Conservation (phyloP, 2,113 vertebrate genomes). For the Mobula hypostoma region DNA sequence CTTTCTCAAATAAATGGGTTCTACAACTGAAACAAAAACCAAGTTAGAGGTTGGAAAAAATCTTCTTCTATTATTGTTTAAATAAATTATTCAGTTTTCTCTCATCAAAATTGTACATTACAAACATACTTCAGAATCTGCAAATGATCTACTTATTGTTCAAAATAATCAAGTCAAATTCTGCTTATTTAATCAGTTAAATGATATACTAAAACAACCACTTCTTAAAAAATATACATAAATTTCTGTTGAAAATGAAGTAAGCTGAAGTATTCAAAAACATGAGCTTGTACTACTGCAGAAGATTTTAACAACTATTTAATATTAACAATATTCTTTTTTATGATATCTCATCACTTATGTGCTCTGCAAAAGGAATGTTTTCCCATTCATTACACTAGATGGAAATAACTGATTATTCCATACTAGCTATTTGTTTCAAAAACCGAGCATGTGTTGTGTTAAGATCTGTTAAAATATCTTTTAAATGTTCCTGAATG, state of each 20-base stretch:
- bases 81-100: too few relatives aligned
- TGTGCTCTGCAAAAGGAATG: too few relatives aligned
- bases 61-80: too few relatives aligned
- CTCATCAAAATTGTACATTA: too few relatives aligned
- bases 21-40: conserved; percentile 58
- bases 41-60: not conserved
- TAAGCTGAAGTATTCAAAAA: not conserved
- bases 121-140: not conserved
- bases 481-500: too few relatives aligned
- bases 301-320: not conserved
- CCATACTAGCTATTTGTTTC: too few relatives aligned
- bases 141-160: not conserved
- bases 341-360: not conserved
- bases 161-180: not conserved
- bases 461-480: too few relatives aligned
- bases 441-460: too few relatives aligned
- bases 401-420: too few relatives aligned
- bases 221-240: not conserved
- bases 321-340: not conserved
- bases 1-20: conserved; percentile 64
- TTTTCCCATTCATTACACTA: too few relatives aligned
- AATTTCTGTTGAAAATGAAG: not conserved
- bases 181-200: not conserved
- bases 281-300: not conserved
- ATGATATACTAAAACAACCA: not conserved